phyloP scores from a whole-genome alignment of 2,888 invertebrate species.

The Ceraclea dissimilis region DNA sequence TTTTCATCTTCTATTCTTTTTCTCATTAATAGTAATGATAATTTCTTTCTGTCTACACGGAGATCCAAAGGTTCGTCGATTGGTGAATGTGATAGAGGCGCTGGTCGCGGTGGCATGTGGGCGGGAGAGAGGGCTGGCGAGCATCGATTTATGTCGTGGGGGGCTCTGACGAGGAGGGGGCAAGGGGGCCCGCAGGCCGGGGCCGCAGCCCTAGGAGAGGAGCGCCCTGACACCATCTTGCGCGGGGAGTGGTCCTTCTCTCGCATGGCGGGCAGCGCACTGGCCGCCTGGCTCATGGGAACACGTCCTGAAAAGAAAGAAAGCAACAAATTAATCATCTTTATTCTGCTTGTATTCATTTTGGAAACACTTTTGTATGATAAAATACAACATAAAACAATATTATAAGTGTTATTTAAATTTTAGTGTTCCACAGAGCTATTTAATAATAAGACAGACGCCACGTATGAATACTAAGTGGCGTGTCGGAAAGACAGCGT shows the following conservation, averaged over 20 bases:
- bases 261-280: constrained; percentile 69
- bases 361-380: background rate
- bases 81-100: constrained; percentile 31
- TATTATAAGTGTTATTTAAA: no score
- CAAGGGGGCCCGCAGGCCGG: constrained; percentile 33
- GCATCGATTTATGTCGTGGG: constrained; percentile 32
- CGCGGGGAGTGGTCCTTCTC: constrained; percentile 89
- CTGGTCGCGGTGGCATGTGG: constrained; percentile 47
- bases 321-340: background rate
- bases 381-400: background rate
- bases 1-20: constrained; percentile 73
- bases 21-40: constrained; percentile 37
- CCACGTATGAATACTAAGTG: no score
- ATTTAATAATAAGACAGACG: no score
- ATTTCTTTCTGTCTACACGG: constrained; percentile 76
- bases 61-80: constrained; percentile 81
- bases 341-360: background rate
- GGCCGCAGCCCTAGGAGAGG: constrained; percentile 28
- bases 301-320: constrained; percentile 21
- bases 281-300: constrained; percentile 68
- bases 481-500: no score
- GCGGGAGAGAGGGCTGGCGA: constrained; percentile 51
- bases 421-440: no score
- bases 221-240: constrained; percentile 60
- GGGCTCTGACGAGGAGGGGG: constrained; percentile 28